Conservation (phyloP, 2,797 vertebrate genomes). For the Intellagama lesueurii region DNA sequence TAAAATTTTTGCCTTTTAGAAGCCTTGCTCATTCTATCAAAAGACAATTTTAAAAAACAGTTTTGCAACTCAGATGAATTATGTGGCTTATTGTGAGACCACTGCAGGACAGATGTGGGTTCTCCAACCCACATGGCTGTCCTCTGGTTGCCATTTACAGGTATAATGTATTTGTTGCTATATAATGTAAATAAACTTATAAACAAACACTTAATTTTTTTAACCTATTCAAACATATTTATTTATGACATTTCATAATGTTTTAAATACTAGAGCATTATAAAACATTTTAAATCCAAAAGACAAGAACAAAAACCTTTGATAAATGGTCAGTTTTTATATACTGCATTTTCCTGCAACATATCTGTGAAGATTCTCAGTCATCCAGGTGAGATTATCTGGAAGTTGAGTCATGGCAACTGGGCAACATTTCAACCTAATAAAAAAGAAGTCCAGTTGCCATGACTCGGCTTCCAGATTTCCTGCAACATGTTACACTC, state of each 20-base stretch:
- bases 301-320: background rate
- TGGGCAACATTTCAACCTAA: too few relatives aligned
- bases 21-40: background rate
- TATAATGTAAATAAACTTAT: background rate
- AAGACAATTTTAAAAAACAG: background rate
- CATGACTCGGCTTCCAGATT: too few relatives aligned
- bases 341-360: too few relatives aligned
- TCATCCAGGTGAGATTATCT: too few relatives aligned
- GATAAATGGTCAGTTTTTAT: background rate
- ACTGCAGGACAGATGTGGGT: background rate
- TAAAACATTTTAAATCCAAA: background rate
- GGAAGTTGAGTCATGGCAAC: too few relatives aligned
- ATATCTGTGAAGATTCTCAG: too few relatives aligned
- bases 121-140: background rate
- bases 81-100: background rate
- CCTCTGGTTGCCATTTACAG: background rate
- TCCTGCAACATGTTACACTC: too few relatives aligned
- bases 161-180: background rate
- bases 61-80: background rate
- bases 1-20: too few relatives aligned
- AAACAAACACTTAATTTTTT: too few relatives aligned
- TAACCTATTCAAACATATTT: background rate
- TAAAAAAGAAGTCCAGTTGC: too few relatives aligned
- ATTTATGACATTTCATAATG: background rate
- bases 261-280: background rate